phyloP scores from a whole-genome alignment of 2,113 vertebrate species.

The Bubo blakistoni region DNA sequence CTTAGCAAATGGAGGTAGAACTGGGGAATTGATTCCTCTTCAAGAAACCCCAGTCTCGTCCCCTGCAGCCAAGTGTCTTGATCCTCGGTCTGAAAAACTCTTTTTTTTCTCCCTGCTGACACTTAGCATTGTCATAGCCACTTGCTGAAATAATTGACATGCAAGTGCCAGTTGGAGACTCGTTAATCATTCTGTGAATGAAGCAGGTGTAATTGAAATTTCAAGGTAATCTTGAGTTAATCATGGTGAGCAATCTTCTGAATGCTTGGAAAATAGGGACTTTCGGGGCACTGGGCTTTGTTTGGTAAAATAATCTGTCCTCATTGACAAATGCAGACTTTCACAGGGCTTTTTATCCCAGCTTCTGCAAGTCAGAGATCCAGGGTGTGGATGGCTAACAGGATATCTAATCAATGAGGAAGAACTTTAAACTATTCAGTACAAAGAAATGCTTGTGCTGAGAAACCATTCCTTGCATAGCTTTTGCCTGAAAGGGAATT shows the following conservation, averaged over 20 bases:
- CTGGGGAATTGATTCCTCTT: not conserved
- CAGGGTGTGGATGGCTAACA: not conserved
- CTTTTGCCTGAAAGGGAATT: not conserved
- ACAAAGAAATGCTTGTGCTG: slow-evolving; percentile 4
- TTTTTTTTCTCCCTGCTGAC: not conserved
- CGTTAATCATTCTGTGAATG: slow-evolving; percentile 34
- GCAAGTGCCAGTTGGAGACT: slow-evolving; percentile 31
- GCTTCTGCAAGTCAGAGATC: not conserved
- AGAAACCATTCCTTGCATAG: not conserved
- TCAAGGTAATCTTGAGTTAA: slow-evolving; percentile 46
- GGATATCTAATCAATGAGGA: not conserved
- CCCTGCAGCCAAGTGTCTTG: not conserved
- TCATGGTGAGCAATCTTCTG: slow-evolving; percentile 34
- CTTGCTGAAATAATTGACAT: slow-evolving; percentile 14
- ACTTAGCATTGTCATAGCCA: not conserved
- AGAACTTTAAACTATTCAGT: slow-evolving; percentile 19
- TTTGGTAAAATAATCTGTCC: slow-evolving; percentile 26
- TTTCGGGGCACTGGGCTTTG: slow-evolving; percentile 24
- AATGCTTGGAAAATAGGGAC: slow-evolving; percentile 23
- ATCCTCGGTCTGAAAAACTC: not conserved
- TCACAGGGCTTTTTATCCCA: not conserved
- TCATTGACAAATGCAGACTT: slow-evolving; percentile 4
- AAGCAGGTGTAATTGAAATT: slow-evolving; percentile 57
- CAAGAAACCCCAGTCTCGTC: not conserved
- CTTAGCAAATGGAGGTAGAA: not conserved